Conservation (phyloP, 1,140 invertebrate genomes). For the Cotesia typhae region DNA sequence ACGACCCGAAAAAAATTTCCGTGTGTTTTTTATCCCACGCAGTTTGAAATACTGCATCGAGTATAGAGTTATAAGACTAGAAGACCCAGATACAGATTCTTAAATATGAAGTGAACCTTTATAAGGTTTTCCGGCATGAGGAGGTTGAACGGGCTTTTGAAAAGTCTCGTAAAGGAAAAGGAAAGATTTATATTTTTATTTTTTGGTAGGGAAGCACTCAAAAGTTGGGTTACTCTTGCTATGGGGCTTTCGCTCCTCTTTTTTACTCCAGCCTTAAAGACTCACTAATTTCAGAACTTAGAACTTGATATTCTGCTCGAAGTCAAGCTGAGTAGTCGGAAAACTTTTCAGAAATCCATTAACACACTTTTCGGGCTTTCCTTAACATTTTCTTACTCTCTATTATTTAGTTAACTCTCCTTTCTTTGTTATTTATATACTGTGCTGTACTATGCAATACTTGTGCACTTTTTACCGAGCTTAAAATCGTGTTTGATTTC, state of each 20-base stretch:
- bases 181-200: background rate
- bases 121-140: too few relatives aligned
- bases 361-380: slow-evolving; percentile 36
- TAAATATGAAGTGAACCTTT: too few relatives aligned
- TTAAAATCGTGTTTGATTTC: background rate
- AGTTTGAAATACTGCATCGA: too few relatives aligned
- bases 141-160: background rate
- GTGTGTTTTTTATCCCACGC: too few relatives aligned
- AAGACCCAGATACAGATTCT: too few relatives aligned
- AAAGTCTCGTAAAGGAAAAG: background rate
- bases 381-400: slow-evolving; percentile 15
- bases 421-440: slow-evolving; percentile 6
- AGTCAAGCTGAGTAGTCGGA: slow-evolving; percentile 42
- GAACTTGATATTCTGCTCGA: slow-evolving; percentile 47
- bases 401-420: slow-evolving; percentile 1
- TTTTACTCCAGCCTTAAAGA: slow-evolving; percentile 44
- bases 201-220: background rate
- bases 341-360: slow-evolving; percentile 54
- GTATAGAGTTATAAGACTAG: too few relatives aligned
- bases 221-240: background rate
- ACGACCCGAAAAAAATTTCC: too few relatives aligned
- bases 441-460: too few relatives aligned
- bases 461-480: background rate
- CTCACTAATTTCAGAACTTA: slow-evolving; percentile 49
- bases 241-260: background rate